These are phyloP conservation scores for Hoplodrina ambigua DNA, from an alignment of 2,888 invertebrate species.

Conservation along the genomic window DNA sequence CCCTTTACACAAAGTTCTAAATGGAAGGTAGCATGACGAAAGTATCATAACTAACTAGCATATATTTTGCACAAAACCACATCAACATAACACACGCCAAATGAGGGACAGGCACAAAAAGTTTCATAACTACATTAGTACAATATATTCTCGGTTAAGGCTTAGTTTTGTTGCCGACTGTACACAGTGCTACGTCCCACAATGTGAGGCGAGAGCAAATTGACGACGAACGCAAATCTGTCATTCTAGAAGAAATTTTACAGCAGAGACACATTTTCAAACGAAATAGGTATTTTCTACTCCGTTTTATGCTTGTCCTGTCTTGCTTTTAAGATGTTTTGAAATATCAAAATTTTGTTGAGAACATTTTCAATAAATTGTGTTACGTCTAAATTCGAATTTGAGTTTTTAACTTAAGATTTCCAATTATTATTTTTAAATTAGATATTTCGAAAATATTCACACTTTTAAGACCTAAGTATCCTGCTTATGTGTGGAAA, in stretches of 20 bases:
- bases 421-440: too few relatives aligned
- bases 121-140: slow-evolving; percentile 34
- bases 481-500: too few relatives aligned
- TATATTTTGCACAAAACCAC: slow-evolving; percentile 36
- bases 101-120: slow-evolving; percentile 37
- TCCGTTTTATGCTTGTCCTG: not conserved
- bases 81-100: slow-evolving; percentile 19
- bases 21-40: slow-evolving; percentile 1
- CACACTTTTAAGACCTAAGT: too few relatives aligned
- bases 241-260: slow-evolving; percentile 50
- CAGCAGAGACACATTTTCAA: slow-evolving; percentile 28
- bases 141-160: slow-evolving; percentile 8
- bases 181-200: slow-evolving; percentile 35
- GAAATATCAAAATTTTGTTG: too few relatives aligned
- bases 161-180: slow-evolving; percentile 38
- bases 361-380: too few relatives aligned
- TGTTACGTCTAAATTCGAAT: too few relatives aligned
- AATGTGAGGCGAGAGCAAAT: slow-evolving; percentile 51
- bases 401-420: too few relatives aligned
- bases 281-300: too few relatives aligned
- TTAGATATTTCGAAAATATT: too few relatives aligned
- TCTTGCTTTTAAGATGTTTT: not conserved
- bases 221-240: slow-evolving; percentile 58
- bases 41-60: slow-evolving; percentile 3
- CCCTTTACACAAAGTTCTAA: slow-evolving; percentile 4